A percentile compares a stretch with the other conserved stretches of the same genome.
phyloP scores from a whole-genome alignment of 2,113 vertebrate genomes.

The Rhinichthys klamathensis region DNA sequence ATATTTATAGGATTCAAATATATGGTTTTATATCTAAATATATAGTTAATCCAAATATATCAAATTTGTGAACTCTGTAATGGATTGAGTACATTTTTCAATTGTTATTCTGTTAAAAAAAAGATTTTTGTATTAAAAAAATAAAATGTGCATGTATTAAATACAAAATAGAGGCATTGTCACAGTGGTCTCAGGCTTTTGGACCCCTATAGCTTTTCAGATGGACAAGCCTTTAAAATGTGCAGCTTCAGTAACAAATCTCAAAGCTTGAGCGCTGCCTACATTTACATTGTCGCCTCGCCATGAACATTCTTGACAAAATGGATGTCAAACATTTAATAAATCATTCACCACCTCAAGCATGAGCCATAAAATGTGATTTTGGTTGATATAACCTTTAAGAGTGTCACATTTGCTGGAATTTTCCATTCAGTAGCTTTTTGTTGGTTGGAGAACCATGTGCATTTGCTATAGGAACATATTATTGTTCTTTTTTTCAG shows the following conservation, averaged over 20 bases:
- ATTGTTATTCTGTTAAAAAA: not conserved
- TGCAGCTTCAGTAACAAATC: not conserved
- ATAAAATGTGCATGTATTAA: not conserved
- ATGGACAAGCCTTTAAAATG: too few relatives aligned
- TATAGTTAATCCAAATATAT: too few relatives aligned
- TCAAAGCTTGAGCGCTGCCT: not conserved
- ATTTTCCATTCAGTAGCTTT: not conserved
- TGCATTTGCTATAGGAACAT: constrained; percentile 25
- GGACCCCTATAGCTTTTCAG: not conserved
- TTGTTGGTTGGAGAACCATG: not conserved
- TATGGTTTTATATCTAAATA: too few relatives aligned
- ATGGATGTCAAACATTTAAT: constrained; percentile 18
- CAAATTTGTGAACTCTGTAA: not conserved
- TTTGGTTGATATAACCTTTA: constrained; percentile 34
- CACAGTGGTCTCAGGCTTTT: not conserved
- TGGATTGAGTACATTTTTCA: not conserved
- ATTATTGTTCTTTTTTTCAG: constrained; percentile 14
- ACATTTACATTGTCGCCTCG: constrained; percentile 2
- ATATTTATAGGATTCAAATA: too few relatives aligned
- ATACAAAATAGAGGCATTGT: not conserved
- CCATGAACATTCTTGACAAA: not conserved
- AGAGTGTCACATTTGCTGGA: not conserved
- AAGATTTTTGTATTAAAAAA: not conserved
- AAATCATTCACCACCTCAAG: constrained; percentile 26
- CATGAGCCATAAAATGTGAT: constrained; percentile 26